Evolutionary conservation across 1,140 invertebrate species (phyloP), one percentile per base, ranked within the genome.

Genomic region (Apis laboriosa): DNA sequence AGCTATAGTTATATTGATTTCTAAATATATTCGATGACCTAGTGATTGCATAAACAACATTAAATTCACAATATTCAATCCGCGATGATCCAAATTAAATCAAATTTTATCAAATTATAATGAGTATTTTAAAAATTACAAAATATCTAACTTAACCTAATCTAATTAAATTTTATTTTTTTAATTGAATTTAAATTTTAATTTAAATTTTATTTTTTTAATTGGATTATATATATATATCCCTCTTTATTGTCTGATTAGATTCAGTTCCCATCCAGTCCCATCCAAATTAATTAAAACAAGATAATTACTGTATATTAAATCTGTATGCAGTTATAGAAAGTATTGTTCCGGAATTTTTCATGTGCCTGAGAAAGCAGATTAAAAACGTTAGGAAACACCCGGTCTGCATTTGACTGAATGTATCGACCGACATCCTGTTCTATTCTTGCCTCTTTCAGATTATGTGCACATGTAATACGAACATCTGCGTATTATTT

Each of bases 11-110:
- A 68, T 77, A 51, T 12, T 15, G 21, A 24, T 15, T 71, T 84
- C 49, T 80, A 78, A 75, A 88, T 79, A 66, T 75, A 88, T 9
- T 51, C 24, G 11, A 19, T 8, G 74, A 34, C 53, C 43, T 53
- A 49, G 21, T 9, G 19, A 15, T n/a, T 76, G 49, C 49, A 74
- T 55, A 75, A 80, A 80, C 24, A 11, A 11, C 9, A 34, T 63
- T 63, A 64, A 55, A 79, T 64, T 66, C 64, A 43, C 8, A 11
- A 8, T 49, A 24, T 72, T 80, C 49, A 1, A 28, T 15, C 13
- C 4, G 7, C 7, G 12, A 15, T 9, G 1, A 12, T 28, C 15
- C 0, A 49, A 28, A 58, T 58, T 28, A 63, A 28, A 24, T 5
- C n/a, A 7, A 61, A 13, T 61, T 43, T 43, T 43, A 43, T 5